A percentile compares a stretch with the other conserved stretches of the same genome.
Conservation (phyloP, 2,888 invertebrate species). For the Sphaerophoria rueppellii region DNA sequence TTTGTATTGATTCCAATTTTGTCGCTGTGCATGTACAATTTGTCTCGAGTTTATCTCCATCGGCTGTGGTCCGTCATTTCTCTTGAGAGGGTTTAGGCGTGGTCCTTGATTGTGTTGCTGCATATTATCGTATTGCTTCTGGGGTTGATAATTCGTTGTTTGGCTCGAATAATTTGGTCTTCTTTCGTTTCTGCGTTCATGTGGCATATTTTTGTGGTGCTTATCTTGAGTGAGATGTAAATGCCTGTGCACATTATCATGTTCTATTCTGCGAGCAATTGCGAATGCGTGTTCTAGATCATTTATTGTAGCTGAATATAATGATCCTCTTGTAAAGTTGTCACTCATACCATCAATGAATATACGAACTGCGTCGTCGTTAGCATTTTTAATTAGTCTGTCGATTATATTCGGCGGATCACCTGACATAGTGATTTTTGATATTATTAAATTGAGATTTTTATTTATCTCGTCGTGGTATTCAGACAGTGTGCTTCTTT, state of each 20-base stretch:
- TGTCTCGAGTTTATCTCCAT: constrained; percentile 9
- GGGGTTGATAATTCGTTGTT: too few relatives aligned
- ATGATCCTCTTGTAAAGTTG: too few relatives aligned
- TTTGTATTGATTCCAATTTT: not conserved
- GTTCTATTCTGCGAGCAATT: too few relatives aligned
- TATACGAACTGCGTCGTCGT: not conserved
- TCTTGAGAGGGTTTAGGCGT: too few relatives aligned
- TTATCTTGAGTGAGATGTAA: constrained; percentile 19
- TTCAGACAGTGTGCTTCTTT: constrained; percentile 12
- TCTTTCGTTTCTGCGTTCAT: too few relatives aligned
- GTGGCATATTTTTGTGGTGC: too few relatives aligned
- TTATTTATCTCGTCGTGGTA: not conserved
- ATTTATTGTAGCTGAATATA: too few relatives aligned
- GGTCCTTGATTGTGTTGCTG: too few relatives aligned
- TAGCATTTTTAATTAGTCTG: constrained; percentile 11
- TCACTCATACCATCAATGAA: too few relatives aligned
- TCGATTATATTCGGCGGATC: constrained; percentile 20
- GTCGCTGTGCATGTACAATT: constrained; percentile 9
- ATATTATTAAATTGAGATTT: constrained; percentile 16
- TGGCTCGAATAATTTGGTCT: too few relatives aligned
- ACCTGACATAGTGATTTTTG: constrained; percentile 21
- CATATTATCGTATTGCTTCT: too few relatives aligned
- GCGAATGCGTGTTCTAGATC: too few relatives aligned
- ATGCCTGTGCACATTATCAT: not conserved
- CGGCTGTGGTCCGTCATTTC: constrained; percentile 1